These are phyloP conservation scores for Dermolepida albohirtum DNA, from an alignment of 2,888 invertebrate genomes.

Conservation along the genomic window DNA sequence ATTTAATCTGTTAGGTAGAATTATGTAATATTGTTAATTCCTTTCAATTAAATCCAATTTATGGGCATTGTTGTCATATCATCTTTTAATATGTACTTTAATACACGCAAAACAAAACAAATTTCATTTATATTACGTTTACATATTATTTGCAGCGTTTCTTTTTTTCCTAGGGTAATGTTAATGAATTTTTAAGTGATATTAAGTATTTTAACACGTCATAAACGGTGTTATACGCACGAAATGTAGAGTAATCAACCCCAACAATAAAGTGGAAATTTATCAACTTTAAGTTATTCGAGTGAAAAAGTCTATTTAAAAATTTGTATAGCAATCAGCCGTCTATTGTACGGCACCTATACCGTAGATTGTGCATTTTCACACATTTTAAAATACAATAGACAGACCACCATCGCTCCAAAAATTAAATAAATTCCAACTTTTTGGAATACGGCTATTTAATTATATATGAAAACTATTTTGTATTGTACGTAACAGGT, in stretches of 20 bases:
- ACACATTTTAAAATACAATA: slow-evolving; percentile 50
- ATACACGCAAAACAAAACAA: too few relatives aligned
- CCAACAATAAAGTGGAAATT: slow-evolving; percentile 25
- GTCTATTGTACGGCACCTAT: slow-evolving; percentile 39
- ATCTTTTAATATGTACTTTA: too few relatives aligned
- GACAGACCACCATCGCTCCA: slow-evolving; percentile 47
- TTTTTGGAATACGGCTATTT: slow-evolving; percentile 44
- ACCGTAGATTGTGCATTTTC: slow-evolving; percentile 49
- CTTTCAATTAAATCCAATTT: too few relatives aligned
- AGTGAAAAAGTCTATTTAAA: slow-evolving; percentile 45
- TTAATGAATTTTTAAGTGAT: too few relatives aligned
- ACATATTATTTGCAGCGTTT: too few relatives aligned
- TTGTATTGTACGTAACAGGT: slow-evolving; percentile 39
- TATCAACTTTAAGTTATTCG: slow-evolving; percentile 19
- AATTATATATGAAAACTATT: slow-evolving; percentile 43
- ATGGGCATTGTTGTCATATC: too few relatives aligned
- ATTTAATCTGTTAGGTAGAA: too few relatives aligned
- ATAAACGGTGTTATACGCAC: too few relatives aligned
- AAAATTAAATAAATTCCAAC: slow-evolving; percentile 49
- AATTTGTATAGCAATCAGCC: slow-evolving; percentile 46
- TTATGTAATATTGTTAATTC: too few relatives aligned
- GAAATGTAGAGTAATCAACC: slow-evolving; percentile 16
- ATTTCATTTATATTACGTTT: too few relatives aligned
- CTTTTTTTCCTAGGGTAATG: too few relatives aligned
- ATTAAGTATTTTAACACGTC: too few relatives aligned